These are phyloP conservation scores for Raphicerus campestris DNA, from an alignment of 2,113 vertebrate genomes.

Conservation along the genomic window DNA sequence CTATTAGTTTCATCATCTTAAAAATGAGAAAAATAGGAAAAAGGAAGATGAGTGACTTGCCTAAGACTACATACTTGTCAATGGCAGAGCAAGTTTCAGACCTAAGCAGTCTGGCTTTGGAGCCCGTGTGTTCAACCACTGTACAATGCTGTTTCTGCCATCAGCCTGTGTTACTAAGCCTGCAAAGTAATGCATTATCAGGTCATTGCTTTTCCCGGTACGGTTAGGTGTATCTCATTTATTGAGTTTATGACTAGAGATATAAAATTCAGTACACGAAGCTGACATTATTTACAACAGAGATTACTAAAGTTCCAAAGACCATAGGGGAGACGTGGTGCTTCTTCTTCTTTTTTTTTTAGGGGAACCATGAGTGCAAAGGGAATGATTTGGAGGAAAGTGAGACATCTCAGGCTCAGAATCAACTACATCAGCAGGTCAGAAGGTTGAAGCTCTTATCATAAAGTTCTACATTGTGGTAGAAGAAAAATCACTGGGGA, in stretches of 20 bases:
- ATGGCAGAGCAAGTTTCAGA: not conserved
- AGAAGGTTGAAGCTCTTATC: not conserved
- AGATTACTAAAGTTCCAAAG: not conserved
- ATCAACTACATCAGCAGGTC: not conserved
- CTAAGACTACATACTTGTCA: not conserved
- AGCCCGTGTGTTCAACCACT: not conserved
- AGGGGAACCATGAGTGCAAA: not conserved
- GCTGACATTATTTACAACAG: not conserved
- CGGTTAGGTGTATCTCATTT: not conserved
- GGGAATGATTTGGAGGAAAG: not conserved
- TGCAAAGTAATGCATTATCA: not conserved
- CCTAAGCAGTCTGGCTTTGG: not conserved
- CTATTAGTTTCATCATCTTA: not conserved
- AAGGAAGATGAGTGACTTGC: not conserved
- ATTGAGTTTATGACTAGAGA: not conserved
- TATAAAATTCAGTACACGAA: conserved; percentile 3
- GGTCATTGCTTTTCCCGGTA: not conserved
- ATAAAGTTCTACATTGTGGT: not conserved
- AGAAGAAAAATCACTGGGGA: not conserved
- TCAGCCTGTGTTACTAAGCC: not conserved
- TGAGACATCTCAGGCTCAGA: not conserved
- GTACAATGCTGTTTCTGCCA: not conserved
- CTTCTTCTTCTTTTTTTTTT: not conserved
- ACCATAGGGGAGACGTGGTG: not conserved
- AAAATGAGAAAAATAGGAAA: not conserved